phyloP scores from a whole-genome alignment of 2,797 vertebrate genomes.

The Sciaenops ocellatus region DNA sequence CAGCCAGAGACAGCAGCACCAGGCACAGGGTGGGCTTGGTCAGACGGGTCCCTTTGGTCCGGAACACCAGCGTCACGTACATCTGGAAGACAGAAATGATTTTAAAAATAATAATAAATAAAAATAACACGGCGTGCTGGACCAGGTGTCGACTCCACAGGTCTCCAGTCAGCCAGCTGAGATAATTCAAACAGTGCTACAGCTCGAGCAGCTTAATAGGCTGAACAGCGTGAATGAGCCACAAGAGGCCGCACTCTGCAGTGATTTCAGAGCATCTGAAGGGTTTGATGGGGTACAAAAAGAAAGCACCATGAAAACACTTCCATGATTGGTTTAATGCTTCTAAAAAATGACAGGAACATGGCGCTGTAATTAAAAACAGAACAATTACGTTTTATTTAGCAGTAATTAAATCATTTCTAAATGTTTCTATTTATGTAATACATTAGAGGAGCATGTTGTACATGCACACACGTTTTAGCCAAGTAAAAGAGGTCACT shows the following conservation, averaged over 20 bases:
- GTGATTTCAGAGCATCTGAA: constrained; percentile 38
- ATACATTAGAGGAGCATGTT: neutral
- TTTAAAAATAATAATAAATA: neutral
- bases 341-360: constrained; percentile 25
- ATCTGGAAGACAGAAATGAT: constrained; percentile 81
- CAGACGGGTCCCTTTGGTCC: constrained; percentile 92
- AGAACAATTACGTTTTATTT: neutral
- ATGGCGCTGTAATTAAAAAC: constrained; percentile 9
- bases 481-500: neutral
- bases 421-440: neutral
- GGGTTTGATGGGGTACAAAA: constrained; percentile 7
- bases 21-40: constrained; percentile 92
- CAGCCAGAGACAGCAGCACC: constrained; percentile 89
- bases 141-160: neutral
- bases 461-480: neutral
- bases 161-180: constrained; percentile 13
- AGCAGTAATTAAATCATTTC: neutral
- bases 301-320: constrained; percentile 21
- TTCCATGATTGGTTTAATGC: neutral
- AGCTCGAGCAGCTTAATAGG: neutral
- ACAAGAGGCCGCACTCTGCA: constrained; percentile 61
- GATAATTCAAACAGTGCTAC: constrained; percentile 1
- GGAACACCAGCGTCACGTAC: constrained; percentile 92
- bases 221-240: constrained; percentile 31
- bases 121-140: neutral